Evolutionary conservation across 2,888 invertebrate species (phyloP).

Genomic region (Marasmarcha lunaedactyla): DNA sequence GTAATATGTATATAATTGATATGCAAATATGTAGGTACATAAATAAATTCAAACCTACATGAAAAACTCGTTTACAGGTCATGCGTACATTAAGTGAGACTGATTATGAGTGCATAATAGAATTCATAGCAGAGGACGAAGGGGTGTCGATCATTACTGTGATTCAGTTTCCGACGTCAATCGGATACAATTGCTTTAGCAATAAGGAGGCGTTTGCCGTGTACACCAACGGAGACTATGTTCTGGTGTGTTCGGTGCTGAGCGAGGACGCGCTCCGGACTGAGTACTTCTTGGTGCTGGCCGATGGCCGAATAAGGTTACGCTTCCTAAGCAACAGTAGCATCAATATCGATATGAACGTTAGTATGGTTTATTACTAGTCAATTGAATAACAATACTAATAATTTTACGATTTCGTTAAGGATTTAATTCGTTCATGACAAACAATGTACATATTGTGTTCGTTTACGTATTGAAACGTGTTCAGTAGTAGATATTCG

Average conservation of each 20-base stretch:
- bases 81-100: slow-evolving; percentile 35
- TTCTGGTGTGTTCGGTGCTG: slow-evolving; percentile 34
- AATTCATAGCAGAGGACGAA: slow-evolving; percentile 29
- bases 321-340: slow-evolving; percentile 50
- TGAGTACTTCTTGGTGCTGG: slow-evolving; percentile 30
- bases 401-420: no score
- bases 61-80: slow-evolving; percentile 26
- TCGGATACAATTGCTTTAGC: slow-evolving; percentile 29
- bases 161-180: slow-evolving; percentile 35
- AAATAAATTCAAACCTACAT: no score
- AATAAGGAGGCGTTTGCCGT: slow-evolving; percentile 38
- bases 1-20: no score
- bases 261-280: slow-evolving; percentile 19
- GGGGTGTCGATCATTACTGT: slow-evolving; percentile 24
- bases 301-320: slow-evolving; percentile 32
- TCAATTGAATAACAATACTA: not conserved
- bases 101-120: slow-evolving; percentile 44
- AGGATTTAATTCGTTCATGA: no score
- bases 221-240: slow-evolving; percentile 29
- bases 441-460: no score
- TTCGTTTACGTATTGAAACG: no score
- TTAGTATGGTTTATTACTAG: slow-evolving; percentile 19
- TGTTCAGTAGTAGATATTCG: no score
- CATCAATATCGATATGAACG: slow-evolving; percentile 45
- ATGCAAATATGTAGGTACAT: no score